Evolutionary conservation across 2,113 vertebrate species (phyloP).

Genomic region (Xenopus laevis): DNA sequence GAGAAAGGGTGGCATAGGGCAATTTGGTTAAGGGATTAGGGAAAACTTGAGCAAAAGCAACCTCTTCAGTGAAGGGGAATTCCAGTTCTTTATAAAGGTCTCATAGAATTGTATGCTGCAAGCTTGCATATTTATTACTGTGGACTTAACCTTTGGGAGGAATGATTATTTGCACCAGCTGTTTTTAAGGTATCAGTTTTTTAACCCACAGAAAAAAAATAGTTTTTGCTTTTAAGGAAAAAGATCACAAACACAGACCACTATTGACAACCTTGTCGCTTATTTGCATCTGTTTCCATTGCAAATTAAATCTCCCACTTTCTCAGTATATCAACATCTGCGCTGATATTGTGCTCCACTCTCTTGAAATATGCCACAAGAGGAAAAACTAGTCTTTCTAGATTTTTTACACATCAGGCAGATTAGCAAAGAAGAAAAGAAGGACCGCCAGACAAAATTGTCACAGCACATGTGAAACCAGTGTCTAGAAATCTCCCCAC

Average conservation of each 20-base stretch:
- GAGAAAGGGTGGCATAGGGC: neutral
- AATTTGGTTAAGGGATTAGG: constrained; percentile 9
- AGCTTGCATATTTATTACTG: constrained; percentile 74
- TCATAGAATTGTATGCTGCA: constrained; percentile 2
- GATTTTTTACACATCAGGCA: neutral
- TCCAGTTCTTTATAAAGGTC: constrained; percentile 60
- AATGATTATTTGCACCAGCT: constrained; percentile 58
- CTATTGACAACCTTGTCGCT: too few species aligned
- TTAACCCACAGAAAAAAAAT: neutral
- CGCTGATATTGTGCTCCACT: neutral
- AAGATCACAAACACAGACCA: too few species aligned
- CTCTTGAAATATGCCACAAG: neutral
- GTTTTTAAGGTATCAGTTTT: constrained; percentile 18
- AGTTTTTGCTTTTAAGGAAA: constrained; percentile 22
- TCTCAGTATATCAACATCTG: neutral
- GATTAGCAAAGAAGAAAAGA: neutral
- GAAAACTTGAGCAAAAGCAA: constrained; percentile 49
- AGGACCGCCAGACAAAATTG: constrained; percentile 4
- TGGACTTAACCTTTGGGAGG: constrained; percentile 27
- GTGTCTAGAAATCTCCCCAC: constrained; percentile 16
- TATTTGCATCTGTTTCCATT: too few species aligned
- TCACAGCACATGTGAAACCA: constrained; percentile 4
- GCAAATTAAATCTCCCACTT: too few species aligned
- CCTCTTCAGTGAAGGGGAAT: constrained; percentile 55
- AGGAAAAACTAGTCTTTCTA: neutral